Conservation (phyloP, 2,797 vertebrate species). For the Danio albolineatus region DNA sequence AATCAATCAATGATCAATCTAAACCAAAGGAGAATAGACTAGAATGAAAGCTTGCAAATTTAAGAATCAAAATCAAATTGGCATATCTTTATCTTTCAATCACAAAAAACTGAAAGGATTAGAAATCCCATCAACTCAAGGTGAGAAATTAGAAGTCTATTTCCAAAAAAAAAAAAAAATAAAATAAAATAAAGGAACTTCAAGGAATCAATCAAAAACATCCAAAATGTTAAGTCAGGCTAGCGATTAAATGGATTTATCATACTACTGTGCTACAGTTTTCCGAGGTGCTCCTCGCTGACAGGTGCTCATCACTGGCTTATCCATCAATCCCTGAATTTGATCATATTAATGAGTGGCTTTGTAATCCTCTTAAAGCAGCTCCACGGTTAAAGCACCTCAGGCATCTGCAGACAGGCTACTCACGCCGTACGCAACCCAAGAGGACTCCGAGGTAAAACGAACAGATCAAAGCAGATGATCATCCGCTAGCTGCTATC, state of each 20-base stretch:
- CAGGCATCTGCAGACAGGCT: constrained; percentile 46
- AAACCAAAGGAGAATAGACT: not conserved
- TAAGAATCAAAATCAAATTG: not conserved
- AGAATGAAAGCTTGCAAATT: not conserved
- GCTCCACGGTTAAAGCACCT: constrained; percentile 48
- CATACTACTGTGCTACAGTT: not conserved
- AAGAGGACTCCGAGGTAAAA: constrained; percentile 28
- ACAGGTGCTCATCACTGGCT: constrained; percentile 60
- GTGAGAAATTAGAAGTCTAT: not conserved
- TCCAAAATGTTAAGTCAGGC: not conserved
- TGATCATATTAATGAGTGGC: constrained; percentile 62
- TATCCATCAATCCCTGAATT: constrained; percentile 60
- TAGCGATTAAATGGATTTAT: not conserved
- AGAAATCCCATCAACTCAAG: not conserved
- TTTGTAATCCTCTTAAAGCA: constrained; percentile 61
- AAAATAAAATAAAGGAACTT: too few species aligned
- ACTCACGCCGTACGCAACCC: constrained; percentile 29
- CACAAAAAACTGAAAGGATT: not conserved
- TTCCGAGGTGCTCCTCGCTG: constrained; percentile 22
- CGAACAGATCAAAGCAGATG: constrained; percentile 46
- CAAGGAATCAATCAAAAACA: not conserved
- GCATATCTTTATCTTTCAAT: not conserved
- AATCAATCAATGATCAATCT: too few species aligned
- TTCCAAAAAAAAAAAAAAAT: too few species aligned
- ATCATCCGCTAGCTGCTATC: constrained; percentile 46